These are phyloP conservation scores for Triplophysa siluroides DNA, from an alignment of 2,113 vertebrate genomes.

Conservation along the genomic window DNA sequence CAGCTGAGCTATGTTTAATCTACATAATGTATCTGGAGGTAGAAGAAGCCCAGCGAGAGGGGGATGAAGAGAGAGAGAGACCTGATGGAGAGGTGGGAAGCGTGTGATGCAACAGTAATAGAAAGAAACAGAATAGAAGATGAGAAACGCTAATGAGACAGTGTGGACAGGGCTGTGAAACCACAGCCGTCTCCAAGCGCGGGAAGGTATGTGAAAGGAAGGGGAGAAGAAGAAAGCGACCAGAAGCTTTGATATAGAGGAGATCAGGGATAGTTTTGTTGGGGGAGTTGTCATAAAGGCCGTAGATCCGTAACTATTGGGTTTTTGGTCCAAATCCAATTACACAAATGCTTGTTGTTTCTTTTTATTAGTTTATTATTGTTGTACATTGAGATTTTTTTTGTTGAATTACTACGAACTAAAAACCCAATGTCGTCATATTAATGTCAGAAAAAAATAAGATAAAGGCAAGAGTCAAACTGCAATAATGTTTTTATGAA, in stretches of 20 bases:
- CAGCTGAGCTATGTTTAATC: constrained; percentile 65
- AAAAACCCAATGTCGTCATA: too few species aligned
- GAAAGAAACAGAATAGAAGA: constrained; percentile 24
- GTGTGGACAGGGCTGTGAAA: constrained; percentile 13
- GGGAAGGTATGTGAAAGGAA: constrained; percentile 12
- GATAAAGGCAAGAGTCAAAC: too few species aligned
- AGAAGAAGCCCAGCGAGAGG: constrained; percentile 34
- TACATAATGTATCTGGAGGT: constrained; percentile 64
- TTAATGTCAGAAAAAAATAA: too few species aligned
- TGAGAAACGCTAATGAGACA: constrained; percentile 34
- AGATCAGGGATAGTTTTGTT: constrained; percentile 7
- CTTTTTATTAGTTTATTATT: background rate
- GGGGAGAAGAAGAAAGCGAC: constrained; percentile 1
- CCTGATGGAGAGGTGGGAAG: constrained; percentile 40
- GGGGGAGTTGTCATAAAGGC: background rate
- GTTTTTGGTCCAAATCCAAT: background rate
- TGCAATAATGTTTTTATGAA: too few species aligned
- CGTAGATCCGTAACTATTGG: background rate
- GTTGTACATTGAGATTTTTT: too few species aligned
- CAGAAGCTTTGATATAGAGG: background rate
- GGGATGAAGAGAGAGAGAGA: constrained; percentile 25
- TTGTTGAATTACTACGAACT: too few species aligned
- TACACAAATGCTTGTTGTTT: background rate
- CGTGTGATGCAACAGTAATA: constrained; percentile 18
- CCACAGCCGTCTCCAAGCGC: background rate